A percentile compares a stretch with the other conserved stretches of the same genome.
These are phyloP conservation scores for Parauchenoglanis punctatus DNA, from an alignment of 2,797 vertebrate species.

Conservation along the genomic window DNA sequence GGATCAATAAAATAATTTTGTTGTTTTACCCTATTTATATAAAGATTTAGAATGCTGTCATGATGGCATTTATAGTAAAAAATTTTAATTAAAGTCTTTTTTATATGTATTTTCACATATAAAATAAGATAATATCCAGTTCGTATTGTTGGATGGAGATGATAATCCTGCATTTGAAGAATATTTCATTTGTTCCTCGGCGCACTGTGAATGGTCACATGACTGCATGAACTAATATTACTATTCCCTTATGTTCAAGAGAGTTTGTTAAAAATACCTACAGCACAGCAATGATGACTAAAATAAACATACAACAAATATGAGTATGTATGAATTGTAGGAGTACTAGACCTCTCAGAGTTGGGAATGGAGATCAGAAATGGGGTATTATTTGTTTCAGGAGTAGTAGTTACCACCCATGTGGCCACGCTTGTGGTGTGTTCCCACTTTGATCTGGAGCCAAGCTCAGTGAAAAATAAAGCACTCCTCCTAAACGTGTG, in stretches of 20 bases:
- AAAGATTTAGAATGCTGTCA: not conserved
- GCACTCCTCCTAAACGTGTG: not conserved
- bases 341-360: not conserved
- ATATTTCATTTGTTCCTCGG: not conserved
- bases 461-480: not conserved
- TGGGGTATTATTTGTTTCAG: not conserved
- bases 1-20: not conserved
- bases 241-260: not conserved
- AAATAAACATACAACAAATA: not conserved
- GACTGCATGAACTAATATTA: not conserved
- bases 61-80: not conserved
- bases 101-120: not conserved
- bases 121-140: not conserved
- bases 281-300: not conserved
- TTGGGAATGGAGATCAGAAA: not conserved
- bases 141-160: not conserved
- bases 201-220: not conserved
- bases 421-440: not conserved
- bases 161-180: not conserved
- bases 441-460: not conserved
- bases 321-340: not conserved
- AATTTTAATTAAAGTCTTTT: not conserved
- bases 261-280: not conserved
- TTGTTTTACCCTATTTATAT: not conserved
- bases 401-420: not conserved